Percentiles rank a stretch among this genome's conserved stretches.
Evolutionary conservation across 2,797 vertebrate species (phyloP).

Genomic region (Trichosurus vulpecula): DNA sequence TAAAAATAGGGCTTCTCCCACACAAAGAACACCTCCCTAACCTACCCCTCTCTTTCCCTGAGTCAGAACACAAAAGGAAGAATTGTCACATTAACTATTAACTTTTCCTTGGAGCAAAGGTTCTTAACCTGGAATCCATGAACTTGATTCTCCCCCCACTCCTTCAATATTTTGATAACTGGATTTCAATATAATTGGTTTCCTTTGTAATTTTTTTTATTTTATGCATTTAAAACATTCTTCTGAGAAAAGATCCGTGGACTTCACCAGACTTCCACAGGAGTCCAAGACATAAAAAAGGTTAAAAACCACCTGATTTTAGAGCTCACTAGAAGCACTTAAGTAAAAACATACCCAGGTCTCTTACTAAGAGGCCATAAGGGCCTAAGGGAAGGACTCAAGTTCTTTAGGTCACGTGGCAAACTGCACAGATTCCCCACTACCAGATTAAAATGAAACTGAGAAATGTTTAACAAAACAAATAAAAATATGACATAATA

Average conservation of each 20-base stretch:
- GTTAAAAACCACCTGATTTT: background rate
- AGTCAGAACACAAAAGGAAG: background rate
- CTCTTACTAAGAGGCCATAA: background rate
- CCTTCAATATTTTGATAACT: background rate
- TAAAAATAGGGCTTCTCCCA: background rate
- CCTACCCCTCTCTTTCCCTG: background rate
- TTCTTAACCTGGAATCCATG: background rate
- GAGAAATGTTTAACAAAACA: background rate
- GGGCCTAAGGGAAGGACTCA: background rate
- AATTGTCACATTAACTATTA: background rate
- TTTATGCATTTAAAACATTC: background rate
- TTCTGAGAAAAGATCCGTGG: background rate
- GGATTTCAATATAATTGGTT: background rate
- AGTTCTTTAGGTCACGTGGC: background rate
- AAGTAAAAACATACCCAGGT: background rate
- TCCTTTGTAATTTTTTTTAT: background rate
- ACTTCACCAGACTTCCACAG: background rate
- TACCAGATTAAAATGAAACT: background rate
- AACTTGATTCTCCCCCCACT: background rate
- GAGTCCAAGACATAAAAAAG: background rate
- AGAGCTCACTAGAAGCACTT: background rate
- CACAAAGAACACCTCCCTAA: background rate
- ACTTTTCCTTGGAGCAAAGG: background rate
- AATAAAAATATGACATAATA: background rate
- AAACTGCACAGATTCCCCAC: background rate